Evolutionary conservation across 2,888 invertebrate species (phyloP), one percentile per base, ranked within the genome.

Genomic region (Coremacera marginata): DNA sequence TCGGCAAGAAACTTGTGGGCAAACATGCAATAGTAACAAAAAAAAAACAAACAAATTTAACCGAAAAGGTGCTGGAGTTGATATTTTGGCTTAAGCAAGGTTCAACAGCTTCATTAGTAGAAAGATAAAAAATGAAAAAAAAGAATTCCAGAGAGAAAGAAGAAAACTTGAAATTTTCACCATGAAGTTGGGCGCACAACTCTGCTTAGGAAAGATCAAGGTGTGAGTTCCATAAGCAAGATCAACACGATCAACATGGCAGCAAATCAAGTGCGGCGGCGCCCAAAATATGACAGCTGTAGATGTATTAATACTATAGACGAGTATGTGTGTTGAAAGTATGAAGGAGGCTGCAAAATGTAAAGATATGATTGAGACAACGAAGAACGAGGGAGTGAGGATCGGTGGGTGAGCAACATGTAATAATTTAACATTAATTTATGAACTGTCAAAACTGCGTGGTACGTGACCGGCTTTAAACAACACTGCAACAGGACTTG

Each of bases 401-500:
- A 22, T 44, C 37, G 16, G 16, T 16, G 34, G 3, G 31, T 31
- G 5, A 51, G 34, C 74, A 19, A 65, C 55, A 3, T 75, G 34
- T 49, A 37, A 67, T 87, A 87, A 86, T 82, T 86, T 85, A 86
- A 81, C 81, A 83, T 83, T 84, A 84, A 87, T 87, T 87, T 87
- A 87, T 86, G 87, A 84, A 82, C 84, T 86, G 86, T 86, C 86
- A 86, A 81, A 82, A 75, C 44, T 80, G 52, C 79, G 65, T 80
- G 78, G 77, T 75, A 77, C 79, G 77, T 77, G 68, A 67, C 49
- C 55, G 19, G 37, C 72, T 68, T 34, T 49, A 3, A 22, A 44
- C 8, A 8, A 7, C 22, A 52, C 11, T 51, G 34, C 8, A 52
- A 52, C 63, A 70, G 65, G 74, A 63, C 49, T 57, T 31, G 55